phyloP scores from a whole-genome alignment of 2,888 invertebrate species.

The Prosopocoilus inquinatus region DNA sequence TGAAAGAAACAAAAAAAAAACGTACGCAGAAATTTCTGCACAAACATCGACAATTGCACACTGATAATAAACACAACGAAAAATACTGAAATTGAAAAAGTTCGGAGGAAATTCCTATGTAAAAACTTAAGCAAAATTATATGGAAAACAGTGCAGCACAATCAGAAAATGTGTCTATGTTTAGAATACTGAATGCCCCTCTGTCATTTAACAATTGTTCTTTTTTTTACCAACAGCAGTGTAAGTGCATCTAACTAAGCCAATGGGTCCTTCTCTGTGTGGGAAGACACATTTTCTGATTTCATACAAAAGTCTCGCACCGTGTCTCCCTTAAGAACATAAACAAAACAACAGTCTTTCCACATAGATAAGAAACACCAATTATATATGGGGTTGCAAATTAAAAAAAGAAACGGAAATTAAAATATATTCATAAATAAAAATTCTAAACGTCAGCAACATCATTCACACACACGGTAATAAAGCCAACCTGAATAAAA shows the following conservation, averaged over 20 bases:
- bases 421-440: conserved; percentile 2
- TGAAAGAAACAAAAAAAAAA: conserved; percentile 27
- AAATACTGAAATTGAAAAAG: conserved; percentile 17
- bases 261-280: conserved; percentile 61
- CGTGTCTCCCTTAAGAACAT: conserved; percentile 42
- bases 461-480: background rate
- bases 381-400: conserved; percentile 34
- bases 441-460: background rate
- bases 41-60: conserved; percentile 28
- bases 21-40: conserved; percentile 26
- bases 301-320: conserved; percentile 30
- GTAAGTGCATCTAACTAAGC: conserved; percentile 62
- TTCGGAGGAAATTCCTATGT: conserved; percentile 2
- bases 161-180: conserved; percentile 70
- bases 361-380: conserved; percentile 71
- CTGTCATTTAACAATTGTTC: conserved; percentile 50
- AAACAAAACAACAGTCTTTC: conserved; percentile 67
- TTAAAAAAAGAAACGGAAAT: conserved; percentile 10
- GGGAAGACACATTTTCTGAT: conserved; percentile 86
- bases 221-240: conserved; percentile 46
- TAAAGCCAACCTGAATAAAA: background rate
- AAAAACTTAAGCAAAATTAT: conserved; percentile 9
- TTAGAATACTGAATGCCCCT: conserved; percentile 38
- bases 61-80: conserved; percentile 21
- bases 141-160: conserved; percentile 35